These are phyloP conservation scores for Penaeus indicus DNA, from an alignment of 1,140 invertebrate species.

Conservation along the genomic window DNA sequence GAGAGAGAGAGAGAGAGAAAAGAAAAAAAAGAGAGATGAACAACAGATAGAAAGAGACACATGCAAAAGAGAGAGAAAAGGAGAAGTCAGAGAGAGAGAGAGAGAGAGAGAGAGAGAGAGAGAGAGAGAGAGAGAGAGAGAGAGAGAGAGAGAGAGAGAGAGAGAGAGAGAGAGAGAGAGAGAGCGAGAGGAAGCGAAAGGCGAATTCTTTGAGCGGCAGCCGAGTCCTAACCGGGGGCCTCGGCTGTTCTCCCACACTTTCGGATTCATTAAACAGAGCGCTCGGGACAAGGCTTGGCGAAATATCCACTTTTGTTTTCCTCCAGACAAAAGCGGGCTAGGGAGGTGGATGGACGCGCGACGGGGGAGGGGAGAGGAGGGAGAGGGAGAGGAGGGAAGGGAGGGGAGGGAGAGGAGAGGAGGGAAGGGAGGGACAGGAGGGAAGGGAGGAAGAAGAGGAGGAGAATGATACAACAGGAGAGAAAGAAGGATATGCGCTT, in stretches of 20 bases:
- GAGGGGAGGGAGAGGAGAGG: neutral
- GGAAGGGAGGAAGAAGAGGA: neutral
- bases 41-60: slow-evolving; percentile 1
- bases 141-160: neutral
- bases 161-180: neutral
- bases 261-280: no score
- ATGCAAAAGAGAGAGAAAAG: neutral
- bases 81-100: slow-evolving; percentile 16
- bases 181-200: neutral
- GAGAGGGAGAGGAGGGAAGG: neutral
- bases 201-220: neutral
- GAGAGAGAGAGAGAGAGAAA: neutral
- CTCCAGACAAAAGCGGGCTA: no score
- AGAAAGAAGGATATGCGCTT: no score
- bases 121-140: neutral
- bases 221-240: no score
- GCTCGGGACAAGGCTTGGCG: no score
- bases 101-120: slow-evolving; percentile 14
- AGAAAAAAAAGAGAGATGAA: neutral
- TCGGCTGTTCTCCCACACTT: no score
- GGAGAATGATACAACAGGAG: neutral
- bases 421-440: neutral
- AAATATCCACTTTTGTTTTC: no score
- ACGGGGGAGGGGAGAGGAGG: neutral
- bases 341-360: neutral